phyloP scores from a whole-genome alignment of 2,113 vertebrate genomes.

The Carollia perspicillata region DNA sequence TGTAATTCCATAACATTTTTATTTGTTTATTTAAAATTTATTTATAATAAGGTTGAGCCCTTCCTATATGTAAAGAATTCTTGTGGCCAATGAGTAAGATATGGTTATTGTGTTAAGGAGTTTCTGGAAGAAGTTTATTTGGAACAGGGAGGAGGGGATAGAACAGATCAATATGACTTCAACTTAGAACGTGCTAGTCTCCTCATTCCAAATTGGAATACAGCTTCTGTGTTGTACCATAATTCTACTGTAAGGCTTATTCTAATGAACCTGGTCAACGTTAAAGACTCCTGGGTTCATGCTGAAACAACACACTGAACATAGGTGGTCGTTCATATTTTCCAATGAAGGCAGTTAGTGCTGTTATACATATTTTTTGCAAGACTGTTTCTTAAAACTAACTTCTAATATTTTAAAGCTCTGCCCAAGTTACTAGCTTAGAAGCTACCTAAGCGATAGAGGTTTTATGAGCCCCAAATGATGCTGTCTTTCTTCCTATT shows the following conservation, averaged over 20 bases:
- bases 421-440: background rate
- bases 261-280: background rate
- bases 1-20: background rate
- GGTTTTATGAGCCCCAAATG: background rate
- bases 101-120: background rate
- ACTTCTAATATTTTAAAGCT: background rate
- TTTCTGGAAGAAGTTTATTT: background rate
- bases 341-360: background rate
- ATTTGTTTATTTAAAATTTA: background rate
- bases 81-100: background rate
- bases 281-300: background rate
- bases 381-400: background rate
- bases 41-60: background rate
- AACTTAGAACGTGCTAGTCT: background rate
- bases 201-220: conserved; percentile 43
- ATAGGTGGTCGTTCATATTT: background rate
- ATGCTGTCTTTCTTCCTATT: background rate
- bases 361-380: background rate
- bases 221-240: background rate
- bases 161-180: background rate
- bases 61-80: background rate
- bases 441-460: background rate
- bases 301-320: background rate
- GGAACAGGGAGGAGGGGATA: background rate
- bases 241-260: background rate